Evolutionary conservation across 2,113 vertebrate genomes (phyloP), one percentile per base, ranked within the genome.

Genomic region (Microcebus ravelobensis): DNA sequence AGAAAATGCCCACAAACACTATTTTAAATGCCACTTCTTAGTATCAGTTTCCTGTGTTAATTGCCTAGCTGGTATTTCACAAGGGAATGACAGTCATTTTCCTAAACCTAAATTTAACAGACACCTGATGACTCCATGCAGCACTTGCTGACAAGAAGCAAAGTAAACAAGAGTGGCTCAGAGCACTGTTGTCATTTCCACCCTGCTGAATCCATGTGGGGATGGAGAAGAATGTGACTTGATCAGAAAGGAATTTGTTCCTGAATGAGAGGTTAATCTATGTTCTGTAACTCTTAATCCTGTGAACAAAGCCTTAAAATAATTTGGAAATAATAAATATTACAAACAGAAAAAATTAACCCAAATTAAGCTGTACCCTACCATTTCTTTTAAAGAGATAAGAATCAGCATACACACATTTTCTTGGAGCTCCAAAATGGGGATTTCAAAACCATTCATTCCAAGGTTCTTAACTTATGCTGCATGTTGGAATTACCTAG

Each of bases 191-290:
- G 73, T 29, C 71, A 21, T 42, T 65, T 74, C 23, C 68, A 39
- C 80, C 85, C 82, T 52, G 42, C 55, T 59, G 71, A 70, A 59
- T 2, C 57, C 5, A 25, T 34, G 76, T 57, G n/a, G 29, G 20
- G 34, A 31, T 6, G 6, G 88, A 8, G 45, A 25, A 91, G 5
- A 88, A 59, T 82, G 61, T 86, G 63, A 81, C 48, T 79, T 91
- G 81, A 65, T 59, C 61, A n/a, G 34, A 96, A 93, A 96, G 65
- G 84, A 97, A 92, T 94, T 96, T 93, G 42, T 81, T 80, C 9
- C 12, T 55, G 39, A 94, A 45, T 57, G 20, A 36, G 34, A 90
- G 20, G 48, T 74, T 74, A 84, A 74, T 90, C 80, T 96, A 7
- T 70, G 59, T 93, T 76, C 76, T 97, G 50, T 95, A 76, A 55